Percentiles rank a stretch among this genome's conserved stretches.
Evolutionary conservation across 2,888 invertebrate species (phyloP).

Genomic region (Troides oblongomaculatus): DNA sequence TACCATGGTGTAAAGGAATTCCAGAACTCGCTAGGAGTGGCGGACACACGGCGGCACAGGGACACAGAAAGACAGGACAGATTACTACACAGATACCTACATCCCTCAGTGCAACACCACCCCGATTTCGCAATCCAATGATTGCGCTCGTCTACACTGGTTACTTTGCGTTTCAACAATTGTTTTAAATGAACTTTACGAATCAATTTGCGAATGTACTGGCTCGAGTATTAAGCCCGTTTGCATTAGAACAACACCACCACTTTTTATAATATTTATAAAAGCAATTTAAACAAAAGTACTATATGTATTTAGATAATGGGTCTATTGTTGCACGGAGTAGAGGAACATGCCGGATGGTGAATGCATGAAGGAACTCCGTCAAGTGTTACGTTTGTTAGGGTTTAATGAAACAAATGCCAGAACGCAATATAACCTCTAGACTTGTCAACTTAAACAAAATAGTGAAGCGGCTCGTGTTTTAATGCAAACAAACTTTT

Average conservation of each 20-base stretch:
- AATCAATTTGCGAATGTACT: constrained; percentile 47
- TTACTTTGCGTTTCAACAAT: constrained; percentile 79
- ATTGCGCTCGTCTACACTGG: constrained; percentile 75
- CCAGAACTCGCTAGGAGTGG: constrained; percentile 97
- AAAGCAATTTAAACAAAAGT: constrained; percentile 40
- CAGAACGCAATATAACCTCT: constrained; percentile 79
- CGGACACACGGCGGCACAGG: constrained; percentile 85
- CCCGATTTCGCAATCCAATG: constrained; percentile 72
- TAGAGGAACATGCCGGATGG: constrained; percentile 62
- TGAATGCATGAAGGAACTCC: constrained; percentile 57
- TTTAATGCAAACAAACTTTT: constrained; percentile 81
- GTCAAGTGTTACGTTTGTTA: constrained; percentile 52
- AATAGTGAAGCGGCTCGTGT: constrained; percentile 80
- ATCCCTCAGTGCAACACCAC: constrained; percentile 80
- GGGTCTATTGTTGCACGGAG: constrained; percentile 42
- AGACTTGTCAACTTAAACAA: constrained; percentile 77
- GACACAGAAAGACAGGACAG: constrained; percentile 84
- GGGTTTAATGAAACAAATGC: constrained; percentile 71
- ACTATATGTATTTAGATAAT: constrained; percentile 55
- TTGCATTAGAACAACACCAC: constrained; percentile 78
- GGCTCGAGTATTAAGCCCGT: constrained; percentile 67
- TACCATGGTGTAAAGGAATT: constrained; percentile 99
- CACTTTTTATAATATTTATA: constrained; percentile 35
- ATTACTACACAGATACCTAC: constrained; percentile 82
- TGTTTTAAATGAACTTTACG: constrained; percentile 50